These are phyloP conservation scores for Misgurnus anguillicaudatus DNA, from an alignment of 2,113 vertebrate species.

Conservation along the genomic window DNA sequence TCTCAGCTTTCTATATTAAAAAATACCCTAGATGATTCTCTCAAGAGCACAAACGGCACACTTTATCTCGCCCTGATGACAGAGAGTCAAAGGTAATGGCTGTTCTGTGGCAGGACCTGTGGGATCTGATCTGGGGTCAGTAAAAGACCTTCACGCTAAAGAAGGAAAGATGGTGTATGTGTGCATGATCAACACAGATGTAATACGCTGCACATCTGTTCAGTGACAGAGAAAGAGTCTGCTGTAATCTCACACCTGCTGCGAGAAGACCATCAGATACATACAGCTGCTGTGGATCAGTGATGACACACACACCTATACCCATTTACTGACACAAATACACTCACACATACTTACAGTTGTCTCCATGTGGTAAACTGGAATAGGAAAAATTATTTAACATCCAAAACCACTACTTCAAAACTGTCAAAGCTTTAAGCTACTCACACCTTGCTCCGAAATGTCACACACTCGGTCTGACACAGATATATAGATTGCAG, in stretches of 20 bases:
- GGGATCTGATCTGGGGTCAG: slow-evolving; percentile 14
- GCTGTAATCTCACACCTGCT: slow-evolving; percentile 71
- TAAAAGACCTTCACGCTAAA: background rate
- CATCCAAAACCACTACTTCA: too few relatives aligned
- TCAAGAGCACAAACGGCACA: background rate
- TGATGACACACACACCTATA: slow-evolving; percentile 35
- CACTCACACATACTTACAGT: too few relatives aligned
- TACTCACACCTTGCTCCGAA: too few relatives aligned
- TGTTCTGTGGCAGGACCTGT: background rate
- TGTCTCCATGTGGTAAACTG: too few relatives aligned
- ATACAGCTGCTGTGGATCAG: slow-evolving; percentile 16
- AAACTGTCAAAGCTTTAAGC: too few relatives aligned
- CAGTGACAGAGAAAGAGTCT: slow-evolving; percentile 59
- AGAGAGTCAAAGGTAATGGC: slow-evolving; percentile 12
- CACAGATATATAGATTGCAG: slow-evolving; percentile 8
- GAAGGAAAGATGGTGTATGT: background rate
- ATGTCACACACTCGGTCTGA: background rate
- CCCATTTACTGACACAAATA: too few relatives aligned
- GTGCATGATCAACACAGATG: slow-evolving; percentile 27
- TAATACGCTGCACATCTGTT: slow-evolving; percentile 64
- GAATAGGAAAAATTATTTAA: too few relatives aligned
- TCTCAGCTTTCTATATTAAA: too few relatives aligned
- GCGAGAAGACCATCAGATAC: slow-evolving; percentile 57
- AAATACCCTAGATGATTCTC: too few relatives aligned
- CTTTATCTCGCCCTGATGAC: background rate